phyloP scores from a whole-genome alignment of 2,113 vertebrate genomes.

The Caranx melampygus region DNA sequence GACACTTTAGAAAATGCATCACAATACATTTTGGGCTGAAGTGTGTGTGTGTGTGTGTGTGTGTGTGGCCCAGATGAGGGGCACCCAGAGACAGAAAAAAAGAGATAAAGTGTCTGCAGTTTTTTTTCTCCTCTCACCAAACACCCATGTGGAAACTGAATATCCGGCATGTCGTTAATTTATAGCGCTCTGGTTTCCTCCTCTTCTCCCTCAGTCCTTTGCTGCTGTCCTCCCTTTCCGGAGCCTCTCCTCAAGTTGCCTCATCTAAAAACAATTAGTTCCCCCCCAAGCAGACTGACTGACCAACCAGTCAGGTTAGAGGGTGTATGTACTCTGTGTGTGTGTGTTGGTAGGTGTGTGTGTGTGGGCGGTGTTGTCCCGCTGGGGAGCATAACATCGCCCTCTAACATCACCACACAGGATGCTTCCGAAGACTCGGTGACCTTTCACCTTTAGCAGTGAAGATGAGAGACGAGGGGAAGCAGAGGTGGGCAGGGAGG shows the following conservation, averaged over 20 bases:
- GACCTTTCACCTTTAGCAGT: conserved; percentile 67
- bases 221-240: conserved; percentile 78
- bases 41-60: conserved; percentile 49
- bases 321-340: conserved; percentile 25
- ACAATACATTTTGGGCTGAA: conserved; percentile 66
- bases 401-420: conserved; percentile 73
- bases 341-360: conserved; percentile 32
- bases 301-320: conserved; percentile 40
- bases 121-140: conserved; percentile 49
- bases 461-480: conserved; percentile 61
- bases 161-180: conserved; percentile 74
- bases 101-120: conserved; percentile 49
- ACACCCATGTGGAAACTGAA: conserved; percentile 74
- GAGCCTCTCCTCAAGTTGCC: conserved; percentile 76
- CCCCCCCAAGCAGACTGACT: conserved; percentile 60
- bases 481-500: conserved; percentile 1
- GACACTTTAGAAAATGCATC: conserved; percentile 74
- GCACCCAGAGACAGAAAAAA: conserved; percentile 53
- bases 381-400: conserved; percentile 64
- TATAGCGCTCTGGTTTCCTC: conserved; percentile 65
- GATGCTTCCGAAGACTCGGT: conserved; percentile 71
- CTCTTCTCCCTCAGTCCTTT: conserved; percentile 60
- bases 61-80: conserved; percentile 64
- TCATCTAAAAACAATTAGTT: conserved; percentile 84
- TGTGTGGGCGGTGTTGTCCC: conserved; percentile 49